Evolutionary conservation across 2,888 invertebrate species (phyloP).

Genomic region (Lycophotia porphyrea): DNA sequence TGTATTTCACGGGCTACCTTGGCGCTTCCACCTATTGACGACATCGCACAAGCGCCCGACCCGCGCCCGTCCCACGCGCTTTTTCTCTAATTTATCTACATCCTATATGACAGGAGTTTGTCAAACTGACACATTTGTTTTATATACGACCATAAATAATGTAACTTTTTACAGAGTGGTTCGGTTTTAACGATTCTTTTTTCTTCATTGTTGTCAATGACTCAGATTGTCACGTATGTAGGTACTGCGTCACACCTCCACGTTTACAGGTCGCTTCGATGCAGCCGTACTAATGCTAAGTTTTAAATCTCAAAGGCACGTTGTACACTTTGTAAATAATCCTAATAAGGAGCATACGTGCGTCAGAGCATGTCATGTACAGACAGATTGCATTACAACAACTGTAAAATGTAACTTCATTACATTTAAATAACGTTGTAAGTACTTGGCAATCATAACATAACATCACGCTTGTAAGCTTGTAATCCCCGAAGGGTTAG

Average conservation of each 20-base stretch:
- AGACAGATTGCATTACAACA: slow-evolving; percentile 7
- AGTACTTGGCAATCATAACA: no score
- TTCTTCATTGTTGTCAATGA: neutral
- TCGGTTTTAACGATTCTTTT: neutral
- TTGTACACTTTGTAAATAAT: slow-evolving; percentile 26
- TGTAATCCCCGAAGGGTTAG: no score
- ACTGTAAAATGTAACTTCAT: neutral
- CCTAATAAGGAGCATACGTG: slow-evolving; percentile 19
- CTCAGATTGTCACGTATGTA: neutral
- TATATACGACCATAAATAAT: neutral
- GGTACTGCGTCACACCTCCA: neutral
- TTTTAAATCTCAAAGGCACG: slow-evolving; percentile 28
- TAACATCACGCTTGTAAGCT: no score
- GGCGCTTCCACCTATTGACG: no score
- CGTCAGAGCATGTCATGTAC: slow-evolving; percentile 28
- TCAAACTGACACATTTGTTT: neutral
- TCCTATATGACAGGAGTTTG: neutral
- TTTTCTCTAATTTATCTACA: no score
- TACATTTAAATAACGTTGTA: no score
- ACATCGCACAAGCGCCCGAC: no score
- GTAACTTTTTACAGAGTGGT: neutral
- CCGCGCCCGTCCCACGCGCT: no score
- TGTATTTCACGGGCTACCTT: no score
- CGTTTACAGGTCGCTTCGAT: neutral
- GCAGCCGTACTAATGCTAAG: slow-evolving; percentile 32